A percentile compares a stretch with the other conserved stretches of the same genome.
Conservation (phyloP, 2,113 vertebrate genomes). For the Corythaeola cristata region DNA sequence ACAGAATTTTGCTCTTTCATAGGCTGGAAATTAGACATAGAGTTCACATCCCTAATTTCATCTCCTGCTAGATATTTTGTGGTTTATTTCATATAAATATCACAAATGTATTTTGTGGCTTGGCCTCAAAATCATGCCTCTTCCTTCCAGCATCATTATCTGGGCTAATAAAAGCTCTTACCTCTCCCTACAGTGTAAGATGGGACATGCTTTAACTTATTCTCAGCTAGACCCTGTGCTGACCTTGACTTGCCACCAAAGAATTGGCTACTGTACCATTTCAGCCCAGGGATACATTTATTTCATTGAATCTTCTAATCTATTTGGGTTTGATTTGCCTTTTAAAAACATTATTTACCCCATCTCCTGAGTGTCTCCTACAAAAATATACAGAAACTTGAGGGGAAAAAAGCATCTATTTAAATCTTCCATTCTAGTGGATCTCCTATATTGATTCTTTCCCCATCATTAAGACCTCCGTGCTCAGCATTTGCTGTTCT, state of each 20-base stretch:
- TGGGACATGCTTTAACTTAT: not conserved
- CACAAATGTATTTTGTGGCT: not conserved
- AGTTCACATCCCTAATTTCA: not conserved
- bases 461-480: not conserved
- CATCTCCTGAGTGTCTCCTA: not conserved
- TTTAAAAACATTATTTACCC: not conserved
- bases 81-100: not conserved
- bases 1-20: accelerated
- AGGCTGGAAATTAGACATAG: not conserved
- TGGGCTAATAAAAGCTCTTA: not conserved
- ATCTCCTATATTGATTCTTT: not conserved
- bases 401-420: not conserved
- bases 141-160: not conserved
- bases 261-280: accelerated
- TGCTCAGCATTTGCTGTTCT: not conserved
- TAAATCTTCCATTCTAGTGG: not conserved
- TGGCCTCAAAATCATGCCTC: not conserved
- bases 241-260: not conserved
- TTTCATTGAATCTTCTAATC: not conserved
- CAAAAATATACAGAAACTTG: not conserved
- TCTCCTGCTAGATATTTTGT: not conserved
- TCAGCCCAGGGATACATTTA: not conserved
- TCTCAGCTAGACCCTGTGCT: not conserved
- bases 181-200: not conserved
- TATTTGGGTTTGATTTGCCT: not conserved